Evolutionary conservation across 2,888 invertebrate species (phyloP).

Genomic region (Drosophila helvetica): DNA sequence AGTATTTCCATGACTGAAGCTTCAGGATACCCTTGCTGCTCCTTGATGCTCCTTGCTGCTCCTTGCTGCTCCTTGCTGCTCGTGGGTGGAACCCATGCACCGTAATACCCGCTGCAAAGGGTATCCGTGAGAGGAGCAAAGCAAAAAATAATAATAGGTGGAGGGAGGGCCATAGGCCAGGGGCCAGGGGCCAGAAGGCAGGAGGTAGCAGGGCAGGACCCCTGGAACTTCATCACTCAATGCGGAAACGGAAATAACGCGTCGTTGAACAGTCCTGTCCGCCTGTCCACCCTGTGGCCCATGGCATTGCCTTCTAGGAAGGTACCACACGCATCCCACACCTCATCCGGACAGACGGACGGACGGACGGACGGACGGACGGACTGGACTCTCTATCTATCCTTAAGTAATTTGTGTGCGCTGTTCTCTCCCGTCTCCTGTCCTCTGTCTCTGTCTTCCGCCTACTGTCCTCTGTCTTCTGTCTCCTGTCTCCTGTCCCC

Average conservation of each 20-base stretch:
- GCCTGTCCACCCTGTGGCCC: slow-evolving; percentile 7
- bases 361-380: too few species aligned
- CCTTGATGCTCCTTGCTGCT: too few species aligned
- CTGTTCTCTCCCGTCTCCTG: slow-evolving; percentile 15
- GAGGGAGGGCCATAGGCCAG: slow-evolving; percentile 17
- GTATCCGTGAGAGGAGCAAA: neutral
- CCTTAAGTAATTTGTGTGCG: slow-evolving; percentile 71
- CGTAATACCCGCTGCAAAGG: neutral
- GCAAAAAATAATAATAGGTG: slow-evolving; percentile 58
- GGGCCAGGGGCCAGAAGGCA: neutral
- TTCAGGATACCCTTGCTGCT: neutral
- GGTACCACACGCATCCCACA: slow-evolving; percentile 26
- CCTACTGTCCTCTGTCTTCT: neutral
- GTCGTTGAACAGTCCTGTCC: slow-evolving; percentile 49
- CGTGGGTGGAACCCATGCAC: too few species aligned
- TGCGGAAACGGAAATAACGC: slow-evolving; percentile 73
- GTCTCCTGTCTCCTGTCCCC: neutral
- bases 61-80: neutral
- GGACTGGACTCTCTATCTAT: slow-evolving; percentile 45
- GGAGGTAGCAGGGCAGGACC: slow-evolving; percentile 9
- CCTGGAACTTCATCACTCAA: slow-evolving; percentile 69
- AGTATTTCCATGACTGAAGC: too few species aligned
- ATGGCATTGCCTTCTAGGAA: neutral
- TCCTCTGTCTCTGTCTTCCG: neutral
- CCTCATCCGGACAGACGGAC: slow-evolving; percentile 32